Evolutionary conservation across 2,113 vertebrate species (phyloP).

Genomic region (Rhombomys opimus): DNA sequence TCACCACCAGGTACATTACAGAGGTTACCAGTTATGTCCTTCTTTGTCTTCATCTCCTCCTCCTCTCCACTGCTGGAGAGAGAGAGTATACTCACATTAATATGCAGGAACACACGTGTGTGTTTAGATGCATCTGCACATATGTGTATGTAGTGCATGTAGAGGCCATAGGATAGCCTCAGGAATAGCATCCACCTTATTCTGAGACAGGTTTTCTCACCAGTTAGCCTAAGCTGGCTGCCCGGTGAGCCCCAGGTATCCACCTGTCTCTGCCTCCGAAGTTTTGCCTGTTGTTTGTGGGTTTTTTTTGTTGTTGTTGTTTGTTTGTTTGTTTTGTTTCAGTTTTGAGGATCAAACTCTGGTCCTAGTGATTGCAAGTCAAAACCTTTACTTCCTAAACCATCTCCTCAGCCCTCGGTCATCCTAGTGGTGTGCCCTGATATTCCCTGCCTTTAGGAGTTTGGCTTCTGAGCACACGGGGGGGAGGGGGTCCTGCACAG

Average conservation of each 20-base stretch:
- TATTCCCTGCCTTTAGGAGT: neutral
- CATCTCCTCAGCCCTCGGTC: neutral
- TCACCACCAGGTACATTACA: neutral
- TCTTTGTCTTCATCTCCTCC: neutral
- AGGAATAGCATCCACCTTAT: neutral
- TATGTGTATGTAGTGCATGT: too few species aligned
- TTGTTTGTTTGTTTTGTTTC: neutral
- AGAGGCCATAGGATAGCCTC: neutral
- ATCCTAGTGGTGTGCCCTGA: neutral
- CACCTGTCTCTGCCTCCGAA: too few species aligned
- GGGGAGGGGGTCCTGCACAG: neutral
- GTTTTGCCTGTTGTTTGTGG: too few species aligned
- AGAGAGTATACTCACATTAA: neutral
- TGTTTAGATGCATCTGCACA: neutral
- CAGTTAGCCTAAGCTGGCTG: neutral
- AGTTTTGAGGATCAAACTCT: neutral
- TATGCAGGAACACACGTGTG: neutral
- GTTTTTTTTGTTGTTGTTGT: too few species aligned
- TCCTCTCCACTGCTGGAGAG: neutral
- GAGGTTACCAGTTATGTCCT: neutral
- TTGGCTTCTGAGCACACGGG: constrained; percentile 15
- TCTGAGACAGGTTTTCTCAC: neutral
- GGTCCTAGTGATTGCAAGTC: neutral
- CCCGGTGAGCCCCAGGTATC: neutral
- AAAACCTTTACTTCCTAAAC: neutral